Evolutionary conservation across 1,140 invertebrate genomes (phyloP).

Genomic region (Papilio glaucus): DNA sequence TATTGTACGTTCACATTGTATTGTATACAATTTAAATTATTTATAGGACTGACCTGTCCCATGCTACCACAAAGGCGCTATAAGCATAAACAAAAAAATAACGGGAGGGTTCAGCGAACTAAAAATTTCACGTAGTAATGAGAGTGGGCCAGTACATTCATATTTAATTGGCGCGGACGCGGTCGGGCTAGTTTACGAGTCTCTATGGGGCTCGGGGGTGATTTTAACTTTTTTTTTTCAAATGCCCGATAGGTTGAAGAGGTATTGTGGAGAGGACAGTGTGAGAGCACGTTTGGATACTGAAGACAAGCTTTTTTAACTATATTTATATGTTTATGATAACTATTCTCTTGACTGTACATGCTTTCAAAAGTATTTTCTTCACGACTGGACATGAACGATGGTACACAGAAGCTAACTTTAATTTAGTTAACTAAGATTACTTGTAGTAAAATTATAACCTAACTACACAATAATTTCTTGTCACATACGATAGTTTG

Average conservation of each 20-base stretch:
- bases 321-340: slow-evolving; percentile 1
- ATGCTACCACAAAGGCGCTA: slow-evolving; percentile 55
- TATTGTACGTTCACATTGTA: slow-evolving; percentile 40
- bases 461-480: too few relatives aligned
- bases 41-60: slow-evolving; percentile 50
- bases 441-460: too few relatives aligned
- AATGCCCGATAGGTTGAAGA: slow-evolving; percentile 75
- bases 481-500: neutral
- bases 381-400: too few relatives aligned
- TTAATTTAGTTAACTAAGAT: too few relatives aligned
- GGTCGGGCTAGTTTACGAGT: slow-evolving; percentile 68
- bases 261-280: slow-evolving; percentile 78
- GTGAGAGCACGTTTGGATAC: slow-evolving; percentile 42
- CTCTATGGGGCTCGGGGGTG: slow-evolving; percentile 62
- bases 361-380: too few relatives aligned
- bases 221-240: slow-evolving; percentile 77
- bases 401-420: too few relatives aligned
- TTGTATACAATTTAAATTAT: slow-evolving; percentile 49
- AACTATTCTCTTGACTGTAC: too few relatives aligned
- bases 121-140: slow-evolving; percentile 69
- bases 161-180: slow-evolving; percentile 76
- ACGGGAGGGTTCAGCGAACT: slow-evolving; percentile 53
- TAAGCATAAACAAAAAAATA: slow-evolving; percentile 56
- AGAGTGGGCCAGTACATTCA: slow-evolving; percentile 73
- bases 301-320: slow-evolving; percentile 44